phyloP scores from a whole-genome alignment of 2,797 vertebrate species.

The Choloepus didactylus region DNA sequence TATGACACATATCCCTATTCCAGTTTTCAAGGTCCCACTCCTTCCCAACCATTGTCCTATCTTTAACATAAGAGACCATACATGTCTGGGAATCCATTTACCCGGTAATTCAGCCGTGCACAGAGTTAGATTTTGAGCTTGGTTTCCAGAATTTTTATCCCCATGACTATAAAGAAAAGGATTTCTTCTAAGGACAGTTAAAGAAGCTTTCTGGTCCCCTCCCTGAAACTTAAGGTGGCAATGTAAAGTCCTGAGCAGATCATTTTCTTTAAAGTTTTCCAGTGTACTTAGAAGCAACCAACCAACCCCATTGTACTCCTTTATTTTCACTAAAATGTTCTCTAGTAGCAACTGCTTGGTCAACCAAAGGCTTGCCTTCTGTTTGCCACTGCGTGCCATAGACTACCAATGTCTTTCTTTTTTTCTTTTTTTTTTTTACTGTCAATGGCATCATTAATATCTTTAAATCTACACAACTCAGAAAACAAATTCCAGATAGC shows the following conservation, averaged over 20 bases:
- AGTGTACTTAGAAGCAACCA: not conserved
- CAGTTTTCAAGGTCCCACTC: not conserved
- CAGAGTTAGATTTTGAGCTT: constrained; percentile 18
- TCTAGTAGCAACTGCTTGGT: not conserved
- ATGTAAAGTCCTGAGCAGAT: not conserved
- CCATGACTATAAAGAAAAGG: not conserved
- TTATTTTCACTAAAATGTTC: constrained; percentile 13
- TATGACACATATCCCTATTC: not conserved
- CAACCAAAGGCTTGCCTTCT: not conserved
- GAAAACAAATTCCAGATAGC: constrained; percentile 24
- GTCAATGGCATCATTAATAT: not conserved
- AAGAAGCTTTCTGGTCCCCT: not conserved
- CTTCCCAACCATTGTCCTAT: not conserved
- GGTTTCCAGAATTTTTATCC: constrained; percentile 44
- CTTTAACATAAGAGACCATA: not conserved
- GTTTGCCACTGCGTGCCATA: not conserved
- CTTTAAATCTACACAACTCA: not conserved
- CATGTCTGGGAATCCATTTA: not conserved
- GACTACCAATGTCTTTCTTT: not conserved
- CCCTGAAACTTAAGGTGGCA: not conserved
- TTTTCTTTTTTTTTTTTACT: not conserved
- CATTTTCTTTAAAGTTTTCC: not conserved
- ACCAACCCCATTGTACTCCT: not conserved
- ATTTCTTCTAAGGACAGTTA: not conserved
- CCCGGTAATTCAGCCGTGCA: not conserved